A percentile compares a stretch with the other conserved stretches of the same genome.
These are phyloP conservation scores for Blera fallax DNA, from an alignment of 2,888 invertebrate species.

Conservation along the genomic window DNA sequence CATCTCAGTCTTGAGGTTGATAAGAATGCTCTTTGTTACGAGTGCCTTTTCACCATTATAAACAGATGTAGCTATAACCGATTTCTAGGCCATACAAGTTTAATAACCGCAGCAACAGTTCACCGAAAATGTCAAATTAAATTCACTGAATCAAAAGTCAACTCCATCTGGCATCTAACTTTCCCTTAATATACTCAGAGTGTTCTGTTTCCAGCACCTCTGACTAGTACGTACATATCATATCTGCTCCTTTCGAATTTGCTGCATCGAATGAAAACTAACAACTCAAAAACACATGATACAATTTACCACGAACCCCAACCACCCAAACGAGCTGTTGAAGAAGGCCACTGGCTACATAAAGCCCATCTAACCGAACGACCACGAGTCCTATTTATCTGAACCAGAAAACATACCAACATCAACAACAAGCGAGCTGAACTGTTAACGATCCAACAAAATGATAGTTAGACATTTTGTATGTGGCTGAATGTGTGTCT, in stretches of 20 bases:
- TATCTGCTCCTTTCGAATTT: background rate
- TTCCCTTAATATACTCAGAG: no score
- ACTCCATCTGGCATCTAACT: no score
- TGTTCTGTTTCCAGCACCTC: no score
- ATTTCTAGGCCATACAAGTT: no score
- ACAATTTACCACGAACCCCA: background rate
- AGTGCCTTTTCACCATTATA: no score
- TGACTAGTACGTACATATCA: background rate
- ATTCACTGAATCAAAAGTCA: no score
- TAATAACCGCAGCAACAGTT: no score
- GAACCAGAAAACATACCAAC: background rate
- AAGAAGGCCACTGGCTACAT: background rate
- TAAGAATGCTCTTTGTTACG: no score
- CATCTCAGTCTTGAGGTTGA: no score
- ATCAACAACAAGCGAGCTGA: background rate
- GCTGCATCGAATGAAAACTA: background rate
- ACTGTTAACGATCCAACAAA: constrained; percentile 13
- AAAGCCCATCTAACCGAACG: background rate
- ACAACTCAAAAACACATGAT: background rate
- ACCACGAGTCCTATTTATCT: background rate
- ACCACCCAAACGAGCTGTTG: background rate
- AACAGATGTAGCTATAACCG: no score
- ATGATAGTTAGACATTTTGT: constrained; percentile 5
- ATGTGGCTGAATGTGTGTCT: background rate
- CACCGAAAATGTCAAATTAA: no score